Evolutionary conservation across 2,888 invertebrate genomes (phyloP).

Genomic region (Drosophila flavopinicola): DNA sequence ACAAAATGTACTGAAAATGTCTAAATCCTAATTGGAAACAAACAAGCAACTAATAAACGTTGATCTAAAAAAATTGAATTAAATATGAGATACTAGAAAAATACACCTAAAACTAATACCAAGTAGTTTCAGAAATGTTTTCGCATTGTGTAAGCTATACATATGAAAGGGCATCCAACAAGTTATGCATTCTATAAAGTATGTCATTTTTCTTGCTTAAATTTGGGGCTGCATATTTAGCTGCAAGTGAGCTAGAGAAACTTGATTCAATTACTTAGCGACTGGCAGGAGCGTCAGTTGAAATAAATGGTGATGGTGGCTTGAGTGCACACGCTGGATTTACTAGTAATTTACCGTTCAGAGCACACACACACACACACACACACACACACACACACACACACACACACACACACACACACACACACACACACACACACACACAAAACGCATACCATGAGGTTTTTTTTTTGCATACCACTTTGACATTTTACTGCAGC

Average conservation of each 20-base stretch:
- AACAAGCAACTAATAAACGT: too few species aligned
- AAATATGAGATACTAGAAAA: too few species aligned
- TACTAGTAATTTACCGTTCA: constrained; percentile 58
- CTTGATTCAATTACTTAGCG: constrained; percentile 65
- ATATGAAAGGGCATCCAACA: constrained; percentile 5
- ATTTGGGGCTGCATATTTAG: constrained; percentile 22
- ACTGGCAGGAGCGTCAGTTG: constrained; percentile 28
- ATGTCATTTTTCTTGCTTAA: constrained; percentile 33
- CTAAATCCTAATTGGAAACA: too few species aligned
- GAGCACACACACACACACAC: constrained; percentile 20
- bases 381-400: neutral
- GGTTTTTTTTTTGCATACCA: constrained; percentile 51
- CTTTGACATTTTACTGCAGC: constrained; percentile 54
- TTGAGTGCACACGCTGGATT: constrained; percentile 62
- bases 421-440: neutral
- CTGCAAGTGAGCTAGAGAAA: constrained; percentile 28
- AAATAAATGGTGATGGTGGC: constrained; percentile 60
- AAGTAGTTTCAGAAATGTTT: neutral
- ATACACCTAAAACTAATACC: too few species aligned
- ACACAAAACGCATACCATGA: constrained; percentile 16
- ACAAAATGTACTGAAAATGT: too few species aligned
- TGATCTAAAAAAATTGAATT: too few species aligned
- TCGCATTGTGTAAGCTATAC: neutral
- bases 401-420: neutral
- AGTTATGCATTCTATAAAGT: neutral